Evolutionary conservation across 2,888 invertebrate genomes (phyloP), one percentile per base, ranked within the genome.

Genomic region (Cordilura impudica): DNA sequence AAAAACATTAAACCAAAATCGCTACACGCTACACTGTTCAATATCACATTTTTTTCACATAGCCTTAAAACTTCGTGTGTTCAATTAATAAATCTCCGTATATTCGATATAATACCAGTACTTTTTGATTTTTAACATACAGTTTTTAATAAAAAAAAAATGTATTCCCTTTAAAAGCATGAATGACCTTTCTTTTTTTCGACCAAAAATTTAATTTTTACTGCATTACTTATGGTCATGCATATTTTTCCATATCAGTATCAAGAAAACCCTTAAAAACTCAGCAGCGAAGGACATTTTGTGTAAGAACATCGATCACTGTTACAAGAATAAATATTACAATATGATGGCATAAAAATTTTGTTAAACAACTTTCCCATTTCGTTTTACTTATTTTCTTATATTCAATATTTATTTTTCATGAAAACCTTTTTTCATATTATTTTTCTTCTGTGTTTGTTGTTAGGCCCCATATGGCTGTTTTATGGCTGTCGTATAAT

Each of bases 111-210:
- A 35, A n/a, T 49, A 23, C 21, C 35, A 47, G 35, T 69, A n/a
- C 7, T 16, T 60, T 39, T 39, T 29, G 49, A 43, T 61, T 70
- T 58, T 21, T 49, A 18, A 3, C n/a, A 49, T 19, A 56, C 23
- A 39, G 7, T 58, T 39, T n/a, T 16, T 56, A 7, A 7, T 8
- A 10, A 47, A 26, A 45, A 61, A n/a, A n/a, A 8, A 26, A 8
- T 43, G 26, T 72, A 56, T 56, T 47, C 19, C 61, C 54, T 72
- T 61, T 56, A 49, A 61, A 67, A 49, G 77, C 72, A 72, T 67
- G 77, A 77, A 23, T 61, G 56, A 61, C 61, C 35, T 72, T 72
- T 39, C 10, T n/a, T n/a, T n/a, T n/a, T n/a, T 54, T 45, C 51
- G 14, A 18, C 43, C 47, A 47, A 29, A 63, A 72, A 61, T 71